Conservation (phyloP, 2,797 vertebrate species). For the Pteropus rufus region DNA sequence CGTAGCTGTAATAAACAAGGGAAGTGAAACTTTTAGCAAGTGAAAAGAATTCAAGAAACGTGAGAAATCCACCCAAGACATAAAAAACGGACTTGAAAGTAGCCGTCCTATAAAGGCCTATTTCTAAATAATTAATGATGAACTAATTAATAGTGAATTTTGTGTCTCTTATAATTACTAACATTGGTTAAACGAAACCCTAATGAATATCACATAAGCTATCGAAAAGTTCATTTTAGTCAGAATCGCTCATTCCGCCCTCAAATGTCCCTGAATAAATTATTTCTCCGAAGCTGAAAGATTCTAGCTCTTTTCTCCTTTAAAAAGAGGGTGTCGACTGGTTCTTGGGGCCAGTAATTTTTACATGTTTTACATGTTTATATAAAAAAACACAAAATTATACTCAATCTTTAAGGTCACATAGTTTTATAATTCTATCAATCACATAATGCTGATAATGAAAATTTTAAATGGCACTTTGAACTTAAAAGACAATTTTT, state of each 20-base stretch:
- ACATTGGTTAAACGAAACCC: conserved; percentile 67
- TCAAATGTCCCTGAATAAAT: conserved; percentile 26
- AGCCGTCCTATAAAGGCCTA: neutral
- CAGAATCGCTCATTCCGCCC: neutral
- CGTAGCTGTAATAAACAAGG: neutral
- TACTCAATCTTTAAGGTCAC: neutral
- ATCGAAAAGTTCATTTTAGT: conserved; percentile 61
- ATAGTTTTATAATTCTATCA: neutral
- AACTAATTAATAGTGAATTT: conserved; percentile 76
- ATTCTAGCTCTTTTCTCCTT: neutral
- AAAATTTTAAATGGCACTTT: neutral
- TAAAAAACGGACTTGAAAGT: neutral
- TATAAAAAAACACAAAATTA: neutral
- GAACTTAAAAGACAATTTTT: neutral
- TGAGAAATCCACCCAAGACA: neutral
- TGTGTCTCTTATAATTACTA: conserved; percentile 77
- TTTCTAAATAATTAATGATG: conserved; percentile 64
- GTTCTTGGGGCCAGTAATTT: neutral
- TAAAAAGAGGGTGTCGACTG: neutral
- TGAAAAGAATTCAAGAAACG: neutral
- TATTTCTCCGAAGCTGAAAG: neutral
- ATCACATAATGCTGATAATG: neutral
- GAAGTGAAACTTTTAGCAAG: neutral
- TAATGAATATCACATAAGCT: conserved; percentile 73
- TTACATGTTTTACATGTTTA: neutral